Percentiles rank a stretch among this genome's conserved stretches.
Evolutionary conservation across 1,140 invertebrate genomes (phyloP).

Genomic region (Platorchestia sp.): DNA sequence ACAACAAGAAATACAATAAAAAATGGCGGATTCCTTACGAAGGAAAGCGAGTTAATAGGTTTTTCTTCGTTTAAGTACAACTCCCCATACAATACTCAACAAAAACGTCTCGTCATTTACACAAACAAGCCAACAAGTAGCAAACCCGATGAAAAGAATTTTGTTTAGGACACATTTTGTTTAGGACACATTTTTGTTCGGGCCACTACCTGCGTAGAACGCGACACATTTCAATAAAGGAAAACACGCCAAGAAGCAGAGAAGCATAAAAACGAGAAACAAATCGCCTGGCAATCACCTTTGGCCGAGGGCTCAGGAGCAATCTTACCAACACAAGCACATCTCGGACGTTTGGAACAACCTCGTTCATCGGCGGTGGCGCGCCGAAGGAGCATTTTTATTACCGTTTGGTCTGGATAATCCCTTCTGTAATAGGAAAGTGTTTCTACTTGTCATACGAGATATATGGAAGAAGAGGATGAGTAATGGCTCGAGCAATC

Average conservation of each 20-base stretch:
- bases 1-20: background rate
- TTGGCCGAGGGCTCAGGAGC: background rate
- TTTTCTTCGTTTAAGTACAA: background rate
- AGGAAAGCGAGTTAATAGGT: background rate
- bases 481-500: slow-evolving; percentile 40
- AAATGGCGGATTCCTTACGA: background rate
- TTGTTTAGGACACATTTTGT: no score
- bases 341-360: background rate
- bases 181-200: no score
- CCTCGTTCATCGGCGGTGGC: background rate
- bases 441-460: slow-evolving; percentile 54
- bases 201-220: background rate
- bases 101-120: background rate
- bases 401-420: slow-evolving; percentile 53
- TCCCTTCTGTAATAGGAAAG: slow-evolving; percentile 51
- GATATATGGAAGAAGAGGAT: slow-evolving; percentile 45
- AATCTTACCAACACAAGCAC: background rate
- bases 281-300: background rate
- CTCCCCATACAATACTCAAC: background rate
- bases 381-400: slow-evolving; percentile 34
- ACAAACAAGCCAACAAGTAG: background rate
- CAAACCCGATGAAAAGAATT: background rate
- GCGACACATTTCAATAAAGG: background rate
- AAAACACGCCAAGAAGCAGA: background rate
- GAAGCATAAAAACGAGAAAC: background rate